Conservation (phyloP, 30 jellyfish, hydroid and myxozoan genomes). For the Aurelia coerulea region DNA sequence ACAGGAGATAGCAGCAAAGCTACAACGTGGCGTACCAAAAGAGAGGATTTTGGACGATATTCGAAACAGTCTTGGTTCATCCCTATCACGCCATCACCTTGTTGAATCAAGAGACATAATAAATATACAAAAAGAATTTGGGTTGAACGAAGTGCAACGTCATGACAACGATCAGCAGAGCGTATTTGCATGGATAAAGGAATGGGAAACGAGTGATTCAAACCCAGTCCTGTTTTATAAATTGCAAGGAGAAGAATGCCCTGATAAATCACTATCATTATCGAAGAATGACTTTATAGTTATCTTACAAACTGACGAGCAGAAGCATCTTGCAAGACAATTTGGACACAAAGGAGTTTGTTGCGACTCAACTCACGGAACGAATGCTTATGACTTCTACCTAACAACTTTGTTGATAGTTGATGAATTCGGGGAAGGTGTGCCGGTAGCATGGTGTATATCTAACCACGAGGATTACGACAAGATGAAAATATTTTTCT, state of each 20-base stretch:
- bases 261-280: background rate
- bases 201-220: too few species aligned
- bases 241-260: background rate
- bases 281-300: background rate
- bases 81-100: too few species aligned
- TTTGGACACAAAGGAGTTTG: background rate
- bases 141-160: background rate
- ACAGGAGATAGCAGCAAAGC: too few species aligned
- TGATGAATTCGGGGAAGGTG: background rate
- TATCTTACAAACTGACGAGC: slow-evolving; percentile 1
- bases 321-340: slow-evolving; percentile 2
- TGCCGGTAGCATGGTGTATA: slow-evolving; percentile 9
- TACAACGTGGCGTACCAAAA: background rate
- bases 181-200: too few species aligned
- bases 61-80: too few species aligned
- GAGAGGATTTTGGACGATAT: background rate
- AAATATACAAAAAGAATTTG: too few species aligned
- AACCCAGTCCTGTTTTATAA: too few species aligned
- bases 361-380: too few species aligned
- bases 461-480: background rate
- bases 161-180: slow-evolving; percentile 9
- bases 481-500: slow-evolving; percentile 1
- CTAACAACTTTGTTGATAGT: background rate
- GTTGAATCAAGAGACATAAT: too few species aligned
- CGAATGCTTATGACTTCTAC: background rate